Base-by-base conservation (phyloP, 2,113 vertebrate species). In the Nothoprocta perdicaria region DNA sequence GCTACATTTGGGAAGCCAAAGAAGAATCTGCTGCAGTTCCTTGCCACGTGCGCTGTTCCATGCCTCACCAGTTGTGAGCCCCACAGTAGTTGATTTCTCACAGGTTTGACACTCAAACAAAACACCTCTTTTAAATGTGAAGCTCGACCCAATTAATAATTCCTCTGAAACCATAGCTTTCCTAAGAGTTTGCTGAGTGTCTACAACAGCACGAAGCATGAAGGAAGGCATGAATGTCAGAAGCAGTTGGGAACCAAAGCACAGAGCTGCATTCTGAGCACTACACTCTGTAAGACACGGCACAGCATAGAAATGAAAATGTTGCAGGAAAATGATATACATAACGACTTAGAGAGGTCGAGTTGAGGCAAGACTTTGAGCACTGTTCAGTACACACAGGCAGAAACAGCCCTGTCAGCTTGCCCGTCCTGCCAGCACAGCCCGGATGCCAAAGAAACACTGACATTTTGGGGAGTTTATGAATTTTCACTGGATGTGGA, bases 401-500 rank as follows among this genome's bases (percentile, higher is more conserved):
- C 72, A 85, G 52, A 84, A 90, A 85, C 8, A 60, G 58, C 60
- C 41, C 55, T 48, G 63, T 46, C 63, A 48, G 52, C 72, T 74
- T 55, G 63, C 86, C 78, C 90, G 63, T 78, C 78, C 71, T 86
- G 79, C 75, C 86, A 79, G 66, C 74, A 31, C 17, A 90, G 77
- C 45, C 81, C 33, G 69, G 65, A 78, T 50, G 62, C 35, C 61
- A 73, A 66, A 1, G 3, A 73, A 84, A 83, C 38, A 43, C 5
- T 5, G 19, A 76, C 53, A 55, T 24, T 93, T 88, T 15, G 4
- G 66, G 58, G 12, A 90, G 40, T 63, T 90, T 81, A 71, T 69
- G 90, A 95, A 76, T 53, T 92, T 95, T 94, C 6, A 7, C 74
- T 53, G 72, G 12, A 81, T 35, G 43, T 79, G 61, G 35, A 76